Base-by-base conservation (phyloP, 2,888 invertebrate genomes). In the Hofmannophila pseudospretella region DNA sequence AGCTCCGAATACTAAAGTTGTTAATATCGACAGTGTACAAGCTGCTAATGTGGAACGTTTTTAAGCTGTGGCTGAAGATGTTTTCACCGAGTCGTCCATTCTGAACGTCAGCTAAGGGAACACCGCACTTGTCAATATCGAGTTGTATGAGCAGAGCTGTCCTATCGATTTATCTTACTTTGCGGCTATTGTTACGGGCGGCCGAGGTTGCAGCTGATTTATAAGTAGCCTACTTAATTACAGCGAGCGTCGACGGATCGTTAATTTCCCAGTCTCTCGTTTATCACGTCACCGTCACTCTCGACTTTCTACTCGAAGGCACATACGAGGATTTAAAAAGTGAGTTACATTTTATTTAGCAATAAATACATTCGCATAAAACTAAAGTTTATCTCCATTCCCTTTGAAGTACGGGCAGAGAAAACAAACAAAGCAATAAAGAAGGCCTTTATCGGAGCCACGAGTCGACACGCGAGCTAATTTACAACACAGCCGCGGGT, bases 391-490 rank as follows among this genome's bases (percentile, higher is more conserved):
- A 85, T 85, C 82, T 82, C 75, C 61, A 66, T 72, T 66, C 63
- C 72, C 85, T 86, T 86, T 86, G 85, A 85, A 84, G 85, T 81
- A 74, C 72, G 72, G 75, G 65, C 75, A 68, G 72, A 81, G 85
- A 82, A 85, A 85, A 84, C 84, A 85, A 86, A 86, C 85, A 84
- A 75, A 82, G 82, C 75, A 84, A 85, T 85, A 85, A 85, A 86
- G 85, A 77, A 82, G 73, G 76, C 77, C 79, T 85, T 85, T 84
- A 84, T 85, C 84, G 71, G 76, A 76, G 78, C 77, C 76, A 74
- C 73, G 80, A 85, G 85, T 85, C 85, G 85, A 85, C 85, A 86
- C 85, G 85, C 85, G 76, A 85, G 82, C 85, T 85, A 86, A 86
- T 86, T 86, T 85, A 86, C 85, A 81, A 85, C 85, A 84, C 81